Percentiles rank a stretch among this genome's conserved stretches.
Evolutionary conservation across 2,113 vertebrate species (phyloP).

Genomic region (Petrocephalus microphthalmus): DNA sequence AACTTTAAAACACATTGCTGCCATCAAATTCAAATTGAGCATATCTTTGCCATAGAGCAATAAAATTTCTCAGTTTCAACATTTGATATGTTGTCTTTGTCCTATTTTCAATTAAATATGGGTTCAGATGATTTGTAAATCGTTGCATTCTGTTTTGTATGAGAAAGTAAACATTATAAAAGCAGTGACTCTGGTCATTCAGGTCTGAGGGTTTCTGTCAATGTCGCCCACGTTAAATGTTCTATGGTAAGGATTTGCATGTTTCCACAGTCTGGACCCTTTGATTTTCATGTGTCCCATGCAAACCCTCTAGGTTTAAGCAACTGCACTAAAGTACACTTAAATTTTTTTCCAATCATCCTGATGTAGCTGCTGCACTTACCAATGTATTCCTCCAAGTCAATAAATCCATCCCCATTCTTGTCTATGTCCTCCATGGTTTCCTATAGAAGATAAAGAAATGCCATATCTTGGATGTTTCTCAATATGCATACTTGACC

Average conservation of each 20-base stretch:
- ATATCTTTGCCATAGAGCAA: too few relatives aligned
- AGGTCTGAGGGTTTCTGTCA: neutral
- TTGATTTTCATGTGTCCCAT: neutral
- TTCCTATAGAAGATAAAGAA: constrained; percentile 61
- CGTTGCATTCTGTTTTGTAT: neutral
- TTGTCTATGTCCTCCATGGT: constrained; percentile 93
- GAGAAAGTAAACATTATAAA: neutral
- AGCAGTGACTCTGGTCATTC: neutral
- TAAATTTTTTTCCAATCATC: neutral
- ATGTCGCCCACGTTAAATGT: neutral
- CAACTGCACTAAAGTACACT: neutral
- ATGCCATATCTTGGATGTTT: too few relatives aligned
- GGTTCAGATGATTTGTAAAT: too few relatives aligned
- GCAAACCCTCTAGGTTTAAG: neutral
- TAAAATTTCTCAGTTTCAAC: too few relatives aligned
- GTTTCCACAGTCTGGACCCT: neutral
- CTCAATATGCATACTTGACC: too few relatives aligned
- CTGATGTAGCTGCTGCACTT: constrained; percentile 35
- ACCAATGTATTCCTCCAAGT: constrained; percentile 89
- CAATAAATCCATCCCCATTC: constrained; percentile 82
- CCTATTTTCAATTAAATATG: too few relatives aligned
- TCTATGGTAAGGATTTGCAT: neutral
- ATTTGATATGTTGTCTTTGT: too few relatives aligned
- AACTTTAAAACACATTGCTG: too few relatives aligned
- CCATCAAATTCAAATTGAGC: too few relatives aligned